These are phyloP conservation scores for Parasteatoda lunata DNA, from an alignment of 2,888 invertebrate species.

Conservation along the genomic window DNA sequence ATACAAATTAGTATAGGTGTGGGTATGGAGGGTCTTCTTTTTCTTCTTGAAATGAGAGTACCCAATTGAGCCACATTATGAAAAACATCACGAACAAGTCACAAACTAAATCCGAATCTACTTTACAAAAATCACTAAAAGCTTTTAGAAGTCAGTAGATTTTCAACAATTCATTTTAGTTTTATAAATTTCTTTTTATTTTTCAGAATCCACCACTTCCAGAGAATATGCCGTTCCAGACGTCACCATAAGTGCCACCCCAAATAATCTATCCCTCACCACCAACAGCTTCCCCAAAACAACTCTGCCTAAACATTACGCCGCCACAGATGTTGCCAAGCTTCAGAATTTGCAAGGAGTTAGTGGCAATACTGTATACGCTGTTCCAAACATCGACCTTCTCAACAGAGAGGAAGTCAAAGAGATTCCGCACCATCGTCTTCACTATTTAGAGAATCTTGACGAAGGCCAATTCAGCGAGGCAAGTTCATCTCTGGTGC, in stretches of 20 bases:
- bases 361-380: constrained; percentile 76
- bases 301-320: constrained; percentile 77
- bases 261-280: constrained; percentile 67
- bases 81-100: too few relatives aligned
- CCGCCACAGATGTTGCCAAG: constrained; percentile 81
- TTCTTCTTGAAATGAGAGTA: too few relatives aligned
- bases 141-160: neutral
- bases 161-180: neutral
- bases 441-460: constrained; percentile 89
- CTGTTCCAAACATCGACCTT: constrained; percentile 77
- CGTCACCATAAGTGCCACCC: constrained; percentile 76
- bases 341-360: constrained; percentile 76
- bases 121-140: too few relatives aligned
- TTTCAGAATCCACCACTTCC: constrained; percentile 68
- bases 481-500: constrained; percentile 77
- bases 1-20: too few relatives aligned
- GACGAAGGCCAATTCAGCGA: constrained; percentile 93
- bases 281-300: constrained; percentile 71
- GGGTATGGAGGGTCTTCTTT: too few relatives aligned
- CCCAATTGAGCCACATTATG: too few relatives aligned
- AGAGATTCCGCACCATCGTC: constrained; percentile 87
- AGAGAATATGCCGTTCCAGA: constrained; percentile 84
- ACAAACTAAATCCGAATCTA: too few relatives aligned
- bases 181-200: neutral
- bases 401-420: constrained; percentile 78